Percentiles rank a stretch among this genome's conserved stretches.
Evolutionary conservation across 2,113 vertebrate species (phyloP).

Genomic region (Formicarius rufipectus): DNA sequence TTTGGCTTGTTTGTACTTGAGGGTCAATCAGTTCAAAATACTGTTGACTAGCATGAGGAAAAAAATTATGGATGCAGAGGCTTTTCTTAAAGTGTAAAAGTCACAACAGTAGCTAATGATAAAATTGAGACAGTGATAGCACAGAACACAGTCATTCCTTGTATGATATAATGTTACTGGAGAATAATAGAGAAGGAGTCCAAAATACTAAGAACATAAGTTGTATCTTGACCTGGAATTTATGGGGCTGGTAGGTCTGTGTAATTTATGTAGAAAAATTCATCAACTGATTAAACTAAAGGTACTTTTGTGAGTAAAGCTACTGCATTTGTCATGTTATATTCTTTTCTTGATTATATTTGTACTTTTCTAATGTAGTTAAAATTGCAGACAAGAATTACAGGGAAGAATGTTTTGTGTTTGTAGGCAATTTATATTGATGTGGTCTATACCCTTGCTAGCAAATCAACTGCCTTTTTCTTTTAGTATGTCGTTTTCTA

Average conservation of each 20-base stretch:
- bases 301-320: background rate
- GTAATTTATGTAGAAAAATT: background rate
- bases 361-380: conserved; percentile 44
- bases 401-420: conserved; percentile 64
- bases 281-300: background rate
- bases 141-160: background rate
- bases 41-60: background rate
- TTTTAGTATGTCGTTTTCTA: conserved; percentile 46
- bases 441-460: conserved; percentile 50
- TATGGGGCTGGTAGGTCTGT: background rate
- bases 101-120: background rate
- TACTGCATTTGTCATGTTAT: background rate
- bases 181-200: background rate
- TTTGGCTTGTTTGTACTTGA: background rate
- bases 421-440: conserved; percentile 59
- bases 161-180: background rate
- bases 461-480: conserved; percentile 57
- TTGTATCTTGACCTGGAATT: background rate
- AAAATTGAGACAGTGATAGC: background rate
- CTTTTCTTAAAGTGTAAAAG: background rate
- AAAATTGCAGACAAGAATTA: conserved; percentile 33
- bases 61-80: background rate
- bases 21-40: background rate
- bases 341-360: conserved; percentile 47
- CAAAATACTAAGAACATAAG: background rate